These are phyloP conservation scores for Limnothrissa miodon DNA, from an alignment of 2,113 vertebrate genomes.

Conservation along the genomic window DNA sequence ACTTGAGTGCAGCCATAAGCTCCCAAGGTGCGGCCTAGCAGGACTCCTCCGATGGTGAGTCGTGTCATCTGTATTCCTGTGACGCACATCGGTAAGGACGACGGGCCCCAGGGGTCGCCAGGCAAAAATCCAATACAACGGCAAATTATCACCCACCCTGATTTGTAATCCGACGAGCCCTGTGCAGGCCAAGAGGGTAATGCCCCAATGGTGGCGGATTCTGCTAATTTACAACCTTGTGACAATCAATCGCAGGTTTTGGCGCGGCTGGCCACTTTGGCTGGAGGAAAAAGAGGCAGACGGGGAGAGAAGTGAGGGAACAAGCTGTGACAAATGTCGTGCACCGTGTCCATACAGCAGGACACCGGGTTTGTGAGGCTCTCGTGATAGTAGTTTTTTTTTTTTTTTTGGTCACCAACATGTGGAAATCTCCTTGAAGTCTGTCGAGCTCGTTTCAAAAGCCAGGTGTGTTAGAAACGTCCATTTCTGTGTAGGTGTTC, in stretches of 20 bases:
- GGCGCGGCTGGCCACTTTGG: not conserved
- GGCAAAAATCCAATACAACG: slow-evolving; percentile 36
- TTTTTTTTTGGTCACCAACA: not conserved
- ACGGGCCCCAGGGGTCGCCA: slow-evolving; percentile 24
- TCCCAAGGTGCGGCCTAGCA: slow-evolving; percentile 1
- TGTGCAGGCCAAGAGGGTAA: slow-evolving; percentile 33
- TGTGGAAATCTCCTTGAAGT: not conserved
- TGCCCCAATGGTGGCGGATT: slow-evolving; percentile 17
- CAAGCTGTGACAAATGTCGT: slow-evolving; percentile 2
- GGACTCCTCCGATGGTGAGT: not conserved
- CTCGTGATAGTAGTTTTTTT: not conserved
- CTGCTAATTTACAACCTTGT: slow-evolving; percentile 43
- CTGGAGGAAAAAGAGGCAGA: not conserved
- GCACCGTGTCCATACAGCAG: not conserved
- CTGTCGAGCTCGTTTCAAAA: not conserved
- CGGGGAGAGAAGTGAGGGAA: not conserved
- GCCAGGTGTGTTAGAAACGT: not conserved
- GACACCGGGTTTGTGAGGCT: not conserved
- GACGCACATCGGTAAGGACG: slow-evolving; percentile 18
- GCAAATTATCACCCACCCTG: slow-evolving; percentile 44
- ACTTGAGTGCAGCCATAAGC: slow-evolving; percentile 22
- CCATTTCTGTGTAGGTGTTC: not conserved
- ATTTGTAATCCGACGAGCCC: slow-evolving; percentile 45
- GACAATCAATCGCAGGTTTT: slow-evolving; percentile 44
- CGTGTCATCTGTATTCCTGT: slow-evolving; percentile 42